Conservation (phyloP, 2,113 vertebrate genomes). For the Gymnocephalus cernua region DNA sequence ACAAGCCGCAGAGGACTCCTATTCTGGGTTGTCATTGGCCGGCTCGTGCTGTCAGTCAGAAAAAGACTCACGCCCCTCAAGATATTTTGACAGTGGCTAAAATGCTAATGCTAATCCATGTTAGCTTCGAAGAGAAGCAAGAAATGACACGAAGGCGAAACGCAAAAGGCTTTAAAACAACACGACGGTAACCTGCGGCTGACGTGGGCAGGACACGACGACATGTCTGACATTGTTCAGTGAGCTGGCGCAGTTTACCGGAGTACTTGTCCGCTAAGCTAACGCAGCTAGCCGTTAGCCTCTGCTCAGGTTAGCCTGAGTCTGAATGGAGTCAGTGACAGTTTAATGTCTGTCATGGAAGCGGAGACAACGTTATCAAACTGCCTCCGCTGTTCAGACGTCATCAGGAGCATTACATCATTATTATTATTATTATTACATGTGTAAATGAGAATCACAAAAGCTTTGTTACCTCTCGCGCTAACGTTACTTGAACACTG, state of each 20-base stretch:
- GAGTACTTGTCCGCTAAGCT: slow-evolving; percentile 39
- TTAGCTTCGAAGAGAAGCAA: slow-evolving; percentile 35
- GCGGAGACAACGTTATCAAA: neutral
- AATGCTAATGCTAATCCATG: slow-evolving; percentile 59
- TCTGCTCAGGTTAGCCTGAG: slow-evolving; percentile 18
- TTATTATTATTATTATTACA: too few species aligned
- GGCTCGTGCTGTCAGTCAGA: slow-evolving; percentile 9
- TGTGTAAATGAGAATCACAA: neutral
- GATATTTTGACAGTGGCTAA: slow-evolving; percentile 59
- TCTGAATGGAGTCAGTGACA: slow-evolving; percentile 26
- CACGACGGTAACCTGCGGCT: neutral
- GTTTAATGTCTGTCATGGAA: neutral
- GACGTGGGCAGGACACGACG: accelerated
- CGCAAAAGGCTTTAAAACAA: neutral
- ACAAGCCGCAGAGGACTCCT: accelerated
- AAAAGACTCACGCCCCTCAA: slow-evolving; percentile 3
- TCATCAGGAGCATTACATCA: neutral
- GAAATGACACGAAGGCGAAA: neutral
- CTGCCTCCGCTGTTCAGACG: neutral
- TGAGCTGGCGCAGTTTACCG: neutral
- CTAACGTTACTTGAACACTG: slow-evolving; percentile 29
- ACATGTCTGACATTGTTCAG: neutral
- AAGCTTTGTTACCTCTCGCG: slow-evolving; percentile 66
- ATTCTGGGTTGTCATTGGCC: slow-evolving; percentile 16
- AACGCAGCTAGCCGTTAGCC: slow-evolving; percentile 50